Evolutionary conservation across 1,140 invertebrate genomes (phyloP), one percentile per base, ranked within the genome.

Genomic region (Halesus radiatus): DNA sequence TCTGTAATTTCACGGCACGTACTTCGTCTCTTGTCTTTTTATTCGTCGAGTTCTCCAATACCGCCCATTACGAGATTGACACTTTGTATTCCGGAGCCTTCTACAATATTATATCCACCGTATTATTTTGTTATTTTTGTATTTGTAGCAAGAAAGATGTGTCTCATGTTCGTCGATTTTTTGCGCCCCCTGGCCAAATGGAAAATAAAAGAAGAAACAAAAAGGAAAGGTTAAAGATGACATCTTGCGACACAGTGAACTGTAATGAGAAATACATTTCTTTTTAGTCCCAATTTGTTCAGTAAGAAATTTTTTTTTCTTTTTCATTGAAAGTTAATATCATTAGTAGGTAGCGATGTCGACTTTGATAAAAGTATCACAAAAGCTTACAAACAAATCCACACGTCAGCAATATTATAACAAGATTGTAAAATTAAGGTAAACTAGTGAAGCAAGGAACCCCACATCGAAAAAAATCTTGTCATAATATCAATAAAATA

Each of bases 1-100:
- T 26, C 29, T 66, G 62, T 66, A 22, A 29, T 66, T 22, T 26
- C 22, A 66, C 16, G 62, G 54, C 54, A 56, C 62, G 10, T 29
- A 26, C 62, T 29, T 32, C 62, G 29, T 23, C 6, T 60, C 18
- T 60, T 18, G 37, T n/a, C 56, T 60, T 20, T 60, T 22, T 20
- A 23, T 60, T 60, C 23, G n/a, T 22, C 56, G 10, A 29, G 16
- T 45, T 50, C 66, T 52, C n/a, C 32, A 70, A 70, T 50, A 45
- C 66, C 37, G 22, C 37, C 66, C 66, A 70, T 70, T 70, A 50
- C 66, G n/a, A 20, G 66, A 70, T 70, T 70, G 66, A 70, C 66
- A 20, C 32, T 70, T 70, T 70, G 37, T 20, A 10, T 52, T 15
- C 8, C 8, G 23, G 8, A 70, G 20, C 20, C 20, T 20, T 7